Percentiles rank a stretch among this genome's conserved stretches.
phyloP scores from a whole-genome alignment of 2,797 vertebrate genomes.

The Amblyraja radiata region DNA sequence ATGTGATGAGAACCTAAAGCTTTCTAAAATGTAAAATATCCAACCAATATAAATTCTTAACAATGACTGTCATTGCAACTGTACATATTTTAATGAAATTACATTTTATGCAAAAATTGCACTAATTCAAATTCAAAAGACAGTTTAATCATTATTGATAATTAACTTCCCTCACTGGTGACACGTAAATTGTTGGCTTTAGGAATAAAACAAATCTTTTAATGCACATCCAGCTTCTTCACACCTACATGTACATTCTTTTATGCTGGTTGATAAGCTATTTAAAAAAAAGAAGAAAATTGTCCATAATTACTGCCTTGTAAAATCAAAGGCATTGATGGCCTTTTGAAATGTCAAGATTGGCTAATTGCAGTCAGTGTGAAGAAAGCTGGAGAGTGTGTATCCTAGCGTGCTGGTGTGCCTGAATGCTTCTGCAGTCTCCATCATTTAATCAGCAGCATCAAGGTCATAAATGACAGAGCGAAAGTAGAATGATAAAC shows the following conservation, averaged over 20 bases:
- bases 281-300: slow-evolving; percentile 33
- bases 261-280: slow-evolving; percentile 27
- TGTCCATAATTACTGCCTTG: slow-evolving; percentile 32
- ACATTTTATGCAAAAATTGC: slow-evolving; percentile 17
- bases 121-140: slow-evolving; percentile 21
- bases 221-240: slow-evolving; percentile 14
- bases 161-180: slow-evolving; percentile 18
- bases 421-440: slow-evolving; percentile 34
- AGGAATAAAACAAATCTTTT: slow-evolving; percentile 26
- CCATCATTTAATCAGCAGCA: slow-evolving; percentile 29
- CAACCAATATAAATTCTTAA: neutral
- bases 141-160: slow-evolving; percentile 19
- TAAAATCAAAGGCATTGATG: slow-evolving; percentile 36
- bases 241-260: slow-evolving; percentile 15
- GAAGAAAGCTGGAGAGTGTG: slow-evolving; percentile 17
- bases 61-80: neutral
- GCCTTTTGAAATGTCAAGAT: slow-evolving; percentile 37
- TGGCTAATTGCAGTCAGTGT: slow-evolving; percentile 11
- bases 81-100: slow-evolving; percentile 1
- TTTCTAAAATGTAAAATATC: neutral
- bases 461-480: slow-evolving; percentile 23
- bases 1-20: neutral
- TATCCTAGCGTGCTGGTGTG: slow-evolving; percentile 3
- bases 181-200: slow-evolving; percentile 31
- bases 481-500: slow-evolving; percentile 35